phyloP scores from a whole-genome alignment of 2,797 vertebrate species.

The Platalea minor region DNA sequence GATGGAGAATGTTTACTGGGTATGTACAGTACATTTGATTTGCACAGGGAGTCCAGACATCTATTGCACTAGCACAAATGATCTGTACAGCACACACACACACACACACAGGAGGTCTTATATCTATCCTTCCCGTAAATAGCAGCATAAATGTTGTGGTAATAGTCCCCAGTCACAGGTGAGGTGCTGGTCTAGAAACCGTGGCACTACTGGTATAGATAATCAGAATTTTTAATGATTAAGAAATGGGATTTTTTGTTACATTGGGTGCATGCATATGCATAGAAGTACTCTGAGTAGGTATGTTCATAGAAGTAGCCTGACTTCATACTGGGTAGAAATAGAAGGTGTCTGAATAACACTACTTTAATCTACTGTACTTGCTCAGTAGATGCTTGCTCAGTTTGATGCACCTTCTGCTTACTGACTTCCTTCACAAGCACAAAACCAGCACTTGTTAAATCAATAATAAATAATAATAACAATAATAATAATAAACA shows the following conservation, averaged over 20 bases:
- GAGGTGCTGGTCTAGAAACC: not conserved
- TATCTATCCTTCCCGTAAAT: not conserved
- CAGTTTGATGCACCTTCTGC: not conserved
- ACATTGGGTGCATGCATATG: not conserved
- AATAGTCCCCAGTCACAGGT: not conserved
- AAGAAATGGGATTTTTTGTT: not conserved
- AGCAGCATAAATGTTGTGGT: not conserved
- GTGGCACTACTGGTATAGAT: not conserved
- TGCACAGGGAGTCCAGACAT: not conserved
- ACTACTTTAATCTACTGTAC: not conserved
- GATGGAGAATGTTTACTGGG: not conserved
- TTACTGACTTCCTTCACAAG: not conserved
- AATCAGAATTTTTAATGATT: not conserved
- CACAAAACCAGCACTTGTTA: not conserved
- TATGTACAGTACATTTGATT: not conserved
- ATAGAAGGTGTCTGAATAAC: not conserved
- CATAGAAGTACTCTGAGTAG: not conserved
- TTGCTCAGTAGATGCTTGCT: not conserved
- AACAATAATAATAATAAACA: not conserved
- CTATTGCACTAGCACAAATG: not conserved
- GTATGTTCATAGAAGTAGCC: not conserved
- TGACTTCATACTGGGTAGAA: not conserved
- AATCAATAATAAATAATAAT: not conserved
- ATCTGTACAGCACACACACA: not conserved
- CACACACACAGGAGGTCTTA: fast-evolving